Percentiles rank a stretch among this genome's conserved stretches.
These are phyloP conservation scores for Podargus strigoides DNA, from an alignment of 2,797 vertebrate species.

Conservation along the genomic window DNA sequence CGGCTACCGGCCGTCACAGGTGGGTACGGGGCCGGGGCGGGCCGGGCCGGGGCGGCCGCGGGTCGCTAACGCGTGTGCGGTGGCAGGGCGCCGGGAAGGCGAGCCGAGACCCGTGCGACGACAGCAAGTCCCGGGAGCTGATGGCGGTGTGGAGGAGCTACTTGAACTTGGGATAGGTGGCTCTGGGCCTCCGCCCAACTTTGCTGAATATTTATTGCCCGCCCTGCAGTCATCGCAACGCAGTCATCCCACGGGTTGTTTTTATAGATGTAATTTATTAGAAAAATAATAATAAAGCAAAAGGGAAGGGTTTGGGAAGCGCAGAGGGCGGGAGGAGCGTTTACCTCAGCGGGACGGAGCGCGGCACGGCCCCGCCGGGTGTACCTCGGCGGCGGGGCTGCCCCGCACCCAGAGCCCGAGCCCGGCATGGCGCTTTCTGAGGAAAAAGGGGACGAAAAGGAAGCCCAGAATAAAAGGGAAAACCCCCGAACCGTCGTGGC, in stretches of 20 bases:
- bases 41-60: too few species aligned
- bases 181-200: not conserved
- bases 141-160: constrained; percentile 42
- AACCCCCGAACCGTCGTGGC: not conserved
- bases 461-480: not conserved
- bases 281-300: too few species aligned
- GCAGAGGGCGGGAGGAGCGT: too few species aligned
- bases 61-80: not conserved
- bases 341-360: too few species aligned
- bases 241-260: not conserved
- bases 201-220: not conserved
- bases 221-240: not conserved
- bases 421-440: not conserved
- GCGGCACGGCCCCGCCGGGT: too few species aligned
- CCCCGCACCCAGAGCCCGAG: too few species aligned
- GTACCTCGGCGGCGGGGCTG: too few species aligned
- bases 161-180: not conserved
- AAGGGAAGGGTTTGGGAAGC: too few species aligned
- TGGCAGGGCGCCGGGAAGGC: not conserved
- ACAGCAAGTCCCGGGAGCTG: not conserved
- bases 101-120: not conserved
- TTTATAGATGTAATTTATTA: not conserved
- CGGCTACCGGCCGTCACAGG: not conserved
- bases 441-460: not conserved
- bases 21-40: not conserved